Conservation (phyloP, 2,113 vertebrate genomes). For the Colistium nudipinnis region DNA sequence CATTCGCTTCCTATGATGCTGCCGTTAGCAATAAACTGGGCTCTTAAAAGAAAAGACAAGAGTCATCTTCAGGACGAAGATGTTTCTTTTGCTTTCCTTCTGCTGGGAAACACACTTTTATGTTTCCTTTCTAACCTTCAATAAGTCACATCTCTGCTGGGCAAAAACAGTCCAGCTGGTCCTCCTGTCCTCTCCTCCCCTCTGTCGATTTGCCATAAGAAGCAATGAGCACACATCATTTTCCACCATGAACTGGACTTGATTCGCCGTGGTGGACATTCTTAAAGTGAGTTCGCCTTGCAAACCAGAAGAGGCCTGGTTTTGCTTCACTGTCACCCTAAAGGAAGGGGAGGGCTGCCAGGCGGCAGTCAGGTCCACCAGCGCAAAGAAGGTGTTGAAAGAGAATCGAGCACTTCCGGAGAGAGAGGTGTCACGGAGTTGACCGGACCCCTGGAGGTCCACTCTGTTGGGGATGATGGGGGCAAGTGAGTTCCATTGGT, state of each 20-base stretch:
- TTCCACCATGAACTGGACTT: conserved; percentile 45
- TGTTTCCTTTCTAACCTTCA: conserved; percentile 80
- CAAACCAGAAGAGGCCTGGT: background rate
- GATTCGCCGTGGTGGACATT: conserved; percentile 8
- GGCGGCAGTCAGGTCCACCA: conserved; percentile 25
- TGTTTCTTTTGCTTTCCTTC: conserved; percentile 58
- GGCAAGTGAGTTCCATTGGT: conserved; percentile 44
- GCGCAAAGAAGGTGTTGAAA: conserved; percentile 26
- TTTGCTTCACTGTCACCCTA: conserved; percentile 44
- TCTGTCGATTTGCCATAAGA: conserved; percentile 40
- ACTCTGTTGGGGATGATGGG: conserved; percentile 56
- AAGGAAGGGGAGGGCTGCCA: conserved; percentile 36
- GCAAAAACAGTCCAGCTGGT: conserved; percentile 57
- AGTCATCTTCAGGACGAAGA: conserved; percentile 58
- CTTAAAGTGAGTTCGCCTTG: conserved; percentile 31
- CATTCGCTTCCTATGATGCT: background rate
- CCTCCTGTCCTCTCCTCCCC: conserved; percentile 19
- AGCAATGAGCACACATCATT: conserved; percentile 48
- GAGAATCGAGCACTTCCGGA: conserved; percentile 19
- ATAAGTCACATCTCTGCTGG: conserved; percentile 55
- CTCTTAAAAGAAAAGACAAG: conserved; percentile 37
- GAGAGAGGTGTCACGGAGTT: conserved; percentile 34
- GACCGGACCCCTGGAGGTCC: conserved; percentile 32
- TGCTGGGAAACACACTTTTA: conserved; percentile 60
- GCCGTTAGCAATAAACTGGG: background rate